A percentile compares a stretch with the other conserved stretches of the same genome.
Evolutionary conservation across 2,113 vertebrate genomes (phyloP).

Genomic region (Anthoscopus minutus): DNA sequence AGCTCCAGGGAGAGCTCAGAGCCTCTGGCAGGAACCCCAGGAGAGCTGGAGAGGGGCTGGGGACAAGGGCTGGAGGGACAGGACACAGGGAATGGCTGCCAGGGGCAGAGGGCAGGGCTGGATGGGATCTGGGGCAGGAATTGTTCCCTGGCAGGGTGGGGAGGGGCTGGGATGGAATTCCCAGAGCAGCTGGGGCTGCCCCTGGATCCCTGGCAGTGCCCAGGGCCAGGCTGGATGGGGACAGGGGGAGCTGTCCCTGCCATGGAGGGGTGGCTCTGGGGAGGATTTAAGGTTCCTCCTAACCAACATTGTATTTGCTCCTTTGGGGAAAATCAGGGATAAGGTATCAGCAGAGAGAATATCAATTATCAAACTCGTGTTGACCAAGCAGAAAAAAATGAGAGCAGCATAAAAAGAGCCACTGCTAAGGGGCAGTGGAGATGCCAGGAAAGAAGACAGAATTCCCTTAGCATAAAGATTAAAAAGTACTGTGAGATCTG

Average conservation of each 20-base stretch:
- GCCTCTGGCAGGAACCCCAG: not conserved
- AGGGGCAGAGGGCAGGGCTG: rapidly evolving
- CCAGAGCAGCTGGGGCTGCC: not conserved
- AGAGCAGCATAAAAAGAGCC: not conserved
- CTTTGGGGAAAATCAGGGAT: not conserved
- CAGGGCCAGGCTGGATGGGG: not conserved
- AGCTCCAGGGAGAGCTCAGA: not conserved
- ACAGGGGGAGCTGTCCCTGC: not conserved
- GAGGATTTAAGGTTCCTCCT: not conserved
- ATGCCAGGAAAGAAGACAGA: not conserved
- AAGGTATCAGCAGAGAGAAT: not conserved
- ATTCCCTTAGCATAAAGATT: not conserved
- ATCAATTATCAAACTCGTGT: not conserved
- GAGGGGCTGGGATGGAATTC: too few relatives aligned
- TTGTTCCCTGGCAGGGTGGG: not conserved
- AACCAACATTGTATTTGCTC: not conserved
- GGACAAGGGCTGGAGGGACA: not conserved
- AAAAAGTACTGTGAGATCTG: not conserved
- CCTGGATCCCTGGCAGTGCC: not conserved
- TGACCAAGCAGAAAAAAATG: not conserved
- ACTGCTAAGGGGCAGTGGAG: not conserved
- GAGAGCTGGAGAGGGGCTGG: not conserved
- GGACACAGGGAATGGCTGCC: not conserved
- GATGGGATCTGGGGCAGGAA: not conserved
- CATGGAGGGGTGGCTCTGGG: not conserved